These are phyloP conservation scores for Diachasmimorpha longicaudata DNA, from an alignment of 1,140 invertebrate genomes.

Conservation along the genomic window DNA sequence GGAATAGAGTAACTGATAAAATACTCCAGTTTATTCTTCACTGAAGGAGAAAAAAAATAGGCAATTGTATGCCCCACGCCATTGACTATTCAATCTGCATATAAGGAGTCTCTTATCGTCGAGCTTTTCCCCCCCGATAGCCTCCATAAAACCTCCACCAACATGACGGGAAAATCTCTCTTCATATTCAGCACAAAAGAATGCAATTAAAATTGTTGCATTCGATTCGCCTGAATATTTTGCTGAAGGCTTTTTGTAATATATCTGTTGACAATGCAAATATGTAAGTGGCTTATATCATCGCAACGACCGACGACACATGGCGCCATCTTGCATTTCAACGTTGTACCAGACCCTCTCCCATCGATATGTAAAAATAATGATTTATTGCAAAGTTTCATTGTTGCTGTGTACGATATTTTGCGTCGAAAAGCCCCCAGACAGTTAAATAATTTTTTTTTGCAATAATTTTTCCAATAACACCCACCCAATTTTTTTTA, in stretches of 20 bases:
- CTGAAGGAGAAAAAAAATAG: too few relatives aligned
- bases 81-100: background rate
- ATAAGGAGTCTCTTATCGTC: background rate
- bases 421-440: too few relatives aligned
- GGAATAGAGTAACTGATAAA: background rate
- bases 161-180: background rate
- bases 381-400: too few relatives aligned
- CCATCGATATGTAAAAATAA: background rate
- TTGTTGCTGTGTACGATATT: too few relatives aligned
- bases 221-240: background rate
- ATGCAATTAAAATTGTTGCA: background rate
- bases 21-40: background rate
- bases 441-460: too few relatives aligned
- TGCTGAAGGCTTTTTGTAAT: too few relatives aligned
- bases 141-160: background rate
- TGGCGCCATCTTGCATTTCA: constrained; percentile 48
- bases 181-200: background rate
- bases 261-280: background rate
- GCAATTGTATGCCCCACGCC: background rate
- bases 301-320: constrained; percentile 43
- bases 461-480: too few relatives aligned
- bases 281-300: constrained; percentile 46
- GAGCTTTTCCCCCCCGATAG: background rate
- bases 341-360: constrained; percentile 13
- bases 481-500: too few relatives aligned